These are phyloP conservation scores for Euphydryas editha DNA, from an alignment of 2,888 invertebrate species.

Conservation along the genomic window DNA sequence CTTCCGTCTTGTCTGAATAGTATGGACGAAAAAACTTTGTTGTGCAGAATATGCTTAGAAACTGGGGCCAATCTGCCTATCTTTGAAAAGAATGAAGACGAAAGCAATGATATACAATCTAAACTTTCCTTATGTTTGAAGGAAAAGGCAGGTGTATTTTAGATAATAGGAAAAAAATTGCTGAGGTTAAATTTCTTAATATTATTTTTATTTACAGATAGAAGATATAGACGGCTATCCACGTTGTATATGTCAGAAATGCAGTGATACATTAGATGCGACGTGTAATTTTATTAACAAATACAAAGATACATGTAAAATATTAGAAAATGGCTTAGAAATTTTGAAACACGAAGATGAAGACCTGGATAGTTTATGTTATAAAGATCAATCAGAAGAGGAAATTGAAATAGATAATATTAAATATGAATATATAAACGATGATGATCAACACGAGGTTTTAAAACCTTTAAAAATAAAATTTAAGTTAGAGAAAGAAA, in stretches of 20 bases:
- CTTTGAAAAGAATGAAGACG: conserved; percentile 56
- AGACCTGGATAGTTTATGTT: conserved; percentile 41
- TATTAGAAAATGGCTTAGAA: conserved; percentile 56
- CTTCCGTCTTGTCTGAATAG: background rate
- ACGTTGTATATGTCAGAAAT: conserved; percentile 62
- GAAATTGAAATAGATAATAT: conserved; percentile 51
- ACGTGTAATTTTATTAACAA: conserved; percentile 62
- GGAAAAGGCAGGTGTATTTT: conserved; percentile 56
- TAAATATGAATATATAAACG: conserved; percentile 52
- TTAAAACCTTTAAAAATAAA: conserved; percentile 25
- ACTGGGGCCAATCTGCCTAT: conserved; percentile 63
- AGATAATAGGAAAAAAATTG: background rate
- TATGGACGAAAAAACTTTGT: conserved; percentile 29
- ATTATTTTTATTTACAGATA: conserved; percentile 56
- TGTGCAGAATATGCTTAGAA: conserved; percentile 71
- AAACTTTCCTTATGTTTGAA: conserved; percentile 64
- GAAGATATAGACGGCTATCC: conserved; percentile 71
- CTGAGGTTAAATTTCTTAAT: background rate
- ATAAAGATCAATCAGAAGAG: conserved; percentile 42
- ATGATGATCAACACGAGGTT: conserved; percentile 35
- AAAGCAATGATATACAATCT: conserved; percentile 48
- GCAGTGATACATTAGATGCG: conserved; percentile 59
- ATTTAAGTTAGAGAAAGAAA: conserved; percentile 40
- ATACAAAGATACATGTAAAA: conserved; percentile 60
- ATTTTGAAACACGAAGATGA: conserved; percentile 58